Percentiles rank a stretch among this genome's conserved stretches.
Evolutionary conservation across 2,888 invertebrate genomes (phyloP).

Genomic region (Drosophila crucigera): DNA sequence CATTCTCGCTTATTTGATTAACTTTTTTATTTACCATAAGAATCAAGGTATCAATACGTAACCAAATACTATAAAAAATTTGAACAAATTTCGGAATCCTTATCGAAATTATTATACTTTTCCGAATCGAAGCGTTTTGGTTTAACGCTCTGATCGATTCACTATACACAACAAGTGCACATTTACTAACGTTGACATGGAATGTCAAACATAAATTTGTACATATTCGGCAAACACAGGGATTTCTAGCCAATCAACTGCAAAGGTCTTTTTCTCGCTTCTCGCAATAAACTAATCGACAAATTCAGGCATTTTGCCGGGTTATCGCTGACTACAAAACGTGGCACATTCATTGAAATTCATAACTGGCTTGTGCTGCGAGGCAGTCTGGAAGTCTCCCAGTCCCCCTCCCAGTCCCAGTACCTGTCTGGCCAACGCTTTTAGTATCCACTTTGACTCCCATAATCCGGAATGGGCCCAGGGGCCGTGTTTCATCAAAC

Average conservation of each 20-base stretch:
- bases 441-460: constrained; percentile 43
- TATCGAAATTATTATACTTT: not conserved
- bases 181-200: not conserved
- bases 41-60: not conserved
- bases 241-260: not conserved
- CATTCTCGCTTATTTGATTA: not conserved
- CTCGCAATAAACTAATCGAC: constrained; percentile 2
- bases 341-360: constrained; percentile 10
- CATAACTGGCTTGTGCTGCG: not conserved
- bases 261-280: not conserved
- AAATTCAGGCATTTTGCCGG: not conserved
- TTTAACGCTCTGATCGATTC: not conserved
- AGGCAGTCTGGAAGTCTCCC: not conserved
- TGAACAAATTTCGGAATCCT: no score
- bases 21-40: not conserved
- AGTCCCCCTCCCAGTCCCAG: not conserved
- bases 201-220: not conserved
- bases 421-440: constrained; percentile 7
- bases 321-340: not conserved
- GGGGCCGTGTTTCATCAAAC: constrained; percentile 49
- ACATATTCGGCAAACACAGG: not conserved
- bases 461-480: constrained; percentile 29
- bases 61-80: not conserved
- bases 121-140: not conserved
- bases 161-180: no score